Percentiles rank a stretch among this genome's conserved stretches.
Evolutionary conservation across 1,140 invertebrate species (phyloP).

Genomic region (Centruroides vittatus): DNA sequence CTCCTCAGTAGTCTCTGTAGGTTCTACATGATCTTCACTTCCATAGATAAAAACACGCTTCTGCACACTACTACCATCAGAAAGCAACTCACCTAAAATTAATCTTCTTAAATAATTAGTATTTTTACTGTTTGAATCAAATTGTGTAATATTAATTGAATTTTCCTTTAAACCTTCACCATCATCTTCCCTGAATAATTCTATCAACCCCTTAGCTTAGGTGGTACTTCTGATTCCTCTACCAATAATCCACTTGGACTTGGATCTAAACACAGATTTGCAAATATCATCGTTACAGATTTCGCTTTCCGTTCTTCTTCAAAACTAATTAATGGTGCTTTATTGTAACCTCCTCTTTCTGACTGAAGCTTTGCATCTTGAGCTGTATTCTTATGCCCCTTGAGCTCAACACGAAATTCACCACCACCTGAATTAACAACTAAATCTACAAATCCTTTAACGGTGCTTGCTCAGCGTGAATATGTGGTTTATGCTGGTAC

Average conservation of each 20-base stretch:
- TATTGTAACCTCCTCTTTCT: constrained; percentile 1
- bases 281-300: neutral
- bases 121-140: neutral
- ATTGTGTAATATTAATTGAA: too few relatives aligned
- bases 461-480: constrained; percentile 2
- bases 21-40: neutral
- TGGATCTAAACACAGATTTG: neutral
- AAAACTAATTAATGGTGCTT: constrained; percentile 1
- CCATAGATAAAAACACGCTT: neutral
- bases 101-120: constrained; percentile 7
- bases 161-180: too few relatives aligned
- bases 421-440: neutral
- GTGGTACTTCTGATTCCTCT: neutral
- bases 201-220: neutral
- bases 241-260: neutral
- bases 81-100: constrained; percentile 2
- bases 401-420: neutral
- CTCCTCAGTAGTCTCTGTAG: neutral
- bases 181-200: neutral
- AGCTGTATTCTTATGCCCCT: neutral
- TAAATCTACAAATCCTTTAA: constrained; percentile 5
- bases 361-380: neutral
- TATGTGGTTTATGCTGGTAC: neutral
- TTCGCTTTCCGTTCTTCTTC: neutral
- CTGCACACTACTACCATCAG: neutral